These are phyloP conservation scores for Ametastegia equiseti DNA, from an alignment of 2,888 invertebrate species.

Conservation along the genomic window DNA sequence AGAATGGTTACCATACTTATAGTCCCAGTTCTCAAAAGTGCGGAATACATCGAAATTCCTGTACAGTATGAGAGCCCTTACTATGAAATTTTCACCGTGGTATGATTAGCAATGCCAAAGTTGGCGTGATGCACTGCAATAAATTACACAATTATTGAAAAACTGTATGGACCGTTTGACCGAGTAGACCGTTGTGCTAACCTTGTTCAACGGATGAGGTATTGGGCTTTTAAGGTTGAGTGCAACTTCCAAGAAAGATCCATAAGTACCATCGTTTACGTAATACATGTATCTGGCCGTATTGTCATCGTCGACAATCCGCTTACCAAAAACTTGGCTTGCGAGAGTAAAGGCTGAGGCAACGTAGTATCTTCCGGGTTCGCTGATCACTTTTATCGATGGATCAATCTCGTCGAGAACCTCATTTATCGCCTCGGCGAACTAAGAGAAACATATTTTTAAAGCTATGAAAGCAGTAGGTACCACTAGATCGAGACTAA, in stretches of 20 bases:
- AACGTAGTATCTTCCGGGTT: conserved; percentile 83
- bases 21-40: too few relatives aligned
- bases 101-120: too few relatives aligned
- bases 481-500: too few relatives aligned
- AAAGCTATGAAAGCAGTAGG: not conserved
- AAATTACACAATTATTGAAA: too few relatives aligned
- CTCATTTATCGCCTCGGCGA: conserved; percentile 76
- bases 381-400: conserved; percentile 77
- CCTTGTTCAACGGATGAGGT: conserved; percentile 60
- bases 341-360: conserved; percentile 80
- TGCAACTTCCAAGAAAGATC: conserved; percentile 79
- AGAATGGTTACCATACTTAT: too few relatives aligned
- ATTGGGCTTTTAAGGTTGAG: conserved; percentile 58
- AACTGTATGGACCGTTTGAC: too few relatives aligned
- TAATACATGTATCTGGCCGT: conserved; percentile 77
- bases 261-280: conserved; percentile 82
- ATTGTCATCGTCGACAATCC: conserved; percentile 63
- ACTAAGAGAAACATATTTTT: conserved; percentile 53
- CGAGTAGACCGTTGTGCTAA: conserved; percentile 47
- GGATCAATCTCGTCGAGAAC: conserved; percentile 75
- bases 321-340: conserved; percentile 78
- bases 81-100: too few relatives aligned
- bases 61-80: too few relatives aligned
- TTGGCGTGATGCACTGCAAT: too few relatives aligned
- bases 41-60: too few relatives aligned